phyloP scores from a whole-genome alignment of 2,888 invertebrate species.

The Drosophila greeni region DNA sequence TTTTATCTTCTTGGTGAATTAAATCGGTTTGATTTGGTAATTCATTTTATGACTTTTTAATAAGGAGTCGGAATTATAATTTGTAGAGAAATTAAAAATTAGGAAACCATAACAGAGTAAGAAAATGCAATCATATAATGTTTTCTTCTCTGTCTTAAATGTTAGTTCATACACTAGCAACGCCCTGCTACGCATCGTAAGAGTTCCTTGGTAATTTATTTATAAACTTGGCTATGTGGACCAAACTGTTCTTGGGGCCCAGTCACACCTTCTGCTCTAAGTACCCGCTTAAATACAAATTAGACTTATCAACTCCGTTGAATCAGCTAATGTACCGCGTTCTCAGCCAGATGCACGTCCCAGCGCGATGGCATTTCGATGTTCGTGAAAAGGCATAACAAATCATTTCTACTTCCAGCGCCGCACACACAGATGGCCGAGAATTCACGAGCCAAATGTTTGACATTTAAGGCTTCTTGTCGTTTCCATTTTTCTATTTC shows the following conservation, averaged over 20 bases:
- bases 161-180: neutral
- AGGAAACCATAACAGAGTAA: no score
- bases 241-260: neutral
- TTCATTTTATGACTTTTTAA: no score
- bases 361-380: slow-evolving; percentile 27
- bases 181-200: neutral
- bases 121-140: no score
- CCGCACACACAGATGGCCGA: slow-evolving; percentile 20
- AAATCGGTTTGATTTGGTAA: no score
- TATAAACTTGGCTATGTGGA: neutral
- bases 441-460: slow-evolving; percentile 32
- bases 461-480: slow-evolving; percentile 46
- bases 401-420: slow-evolving; percentile 30
- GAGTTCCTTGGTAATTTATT: neutral
- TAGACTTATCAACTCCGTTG: slow-evolving; percentile 8
- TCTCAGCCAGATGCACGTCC: neutral
- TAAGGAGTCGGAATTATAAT: no score
- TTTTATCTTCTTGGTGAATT: no score
- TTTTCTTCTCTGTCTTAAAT: no score
- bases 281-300: slow-evolving; percentile 3
- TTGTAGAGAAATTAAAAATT: no score
- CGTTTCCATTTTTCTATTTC: slow-evolving; percentile 1
- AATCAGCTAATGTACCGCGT: slow-evolving; percentile 22
- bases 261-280: neutral
- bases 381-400: slow-evolving; percentile 39